Conservation (phyloP, 1,140 invertebrate genomes). For the Ips typographus region DNA sequence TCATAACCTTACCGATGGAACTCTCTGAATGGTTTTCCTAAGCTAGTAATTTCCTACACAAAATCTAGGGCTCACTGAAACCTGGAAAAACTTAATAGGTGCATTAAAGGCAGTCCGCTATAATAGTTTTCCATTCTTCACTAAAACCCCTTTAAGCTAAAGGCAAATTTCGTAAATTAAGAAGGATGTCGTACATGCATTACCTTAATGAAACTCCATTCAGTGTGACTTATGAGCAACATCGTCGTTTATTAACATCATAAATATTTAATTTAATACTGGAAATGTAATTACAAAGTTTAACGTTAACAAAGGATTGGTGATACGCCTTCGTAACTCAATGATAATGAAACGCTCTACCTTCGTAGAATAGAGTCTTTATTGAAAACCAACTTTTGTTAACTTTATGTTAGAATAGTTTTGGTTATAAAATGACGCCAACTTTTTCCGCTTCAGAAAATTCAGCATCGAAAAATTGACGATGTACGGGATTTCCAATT, state of each 20-base stretch:
- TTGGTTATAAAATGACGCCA: too few species aligned
- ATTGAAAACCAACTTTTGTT: too few species aligned
- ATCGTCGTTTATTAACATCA: neutral
- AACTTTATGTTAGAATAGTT: too few species aligned
- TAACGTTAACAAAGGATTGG: neutral
- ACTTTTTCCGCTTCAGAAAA: neutral
- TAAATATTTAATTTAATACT: conserved; percentile 4
- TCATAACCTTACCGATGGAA: neutral
- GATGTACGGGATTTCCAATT: neutral
- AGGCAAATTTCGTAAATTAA: too few species aligned
- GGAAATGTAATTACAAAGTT: neutral
- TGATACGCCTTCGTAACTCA: neutral
- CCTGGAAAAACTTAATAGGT: too few species aligned
- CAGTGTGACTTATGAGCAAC: too few species aligned
- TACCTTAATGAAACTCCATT: neutral
- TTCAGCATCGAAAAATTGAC: neutral
- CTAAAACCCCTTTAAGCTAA: too few species aligned
- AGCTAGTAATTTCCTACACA: neutral
- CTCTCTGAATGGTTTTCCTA: neutral
- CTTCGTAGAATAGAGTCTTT: too few species aligned
- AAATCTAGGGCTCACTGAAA: too few species aligned
- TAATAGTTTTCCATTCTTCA: too few species aligned
- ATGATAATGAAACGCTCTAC: neutral
- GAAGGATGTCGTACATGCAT: too few species aligned
- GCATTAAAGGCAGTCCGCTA: too few species aligned